Percentiles rank a stretch among this genome's conserved stretches.
These are phyloP conservation scores for Zenarchopterus dispar DNA, from an alignment of 2,797 vertebrate genomes.

Conservation along the genomic window DNA sequence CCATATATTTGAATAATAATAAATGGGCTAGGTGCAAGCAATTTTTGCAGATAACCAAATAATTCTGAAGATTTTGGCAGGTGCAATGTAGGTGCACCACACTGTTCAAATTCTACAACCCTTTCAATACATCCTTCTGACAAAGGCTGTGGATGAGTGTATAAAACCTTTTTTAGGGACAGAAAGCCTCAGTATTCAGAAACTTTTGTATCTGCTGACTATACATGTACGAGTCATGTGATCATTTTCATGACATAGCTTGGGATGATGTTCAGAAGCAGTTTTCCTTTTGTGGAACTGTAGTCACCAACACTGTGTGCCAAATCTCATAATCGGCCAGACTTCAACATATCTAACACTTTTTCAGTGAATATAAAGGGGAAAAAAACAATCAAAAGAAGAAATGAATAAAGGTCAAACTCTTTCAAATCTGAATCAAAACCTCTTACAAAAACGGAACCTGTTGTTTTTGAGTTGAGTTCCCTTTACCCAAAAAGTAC, in stretches of 20 bases:
- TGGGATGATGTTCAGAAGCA: slow-evolving; percentile 7
- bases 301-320: not conserved
- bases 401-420: slow-evolving; percentile 33
- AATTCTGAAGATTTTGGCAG: not conserved
- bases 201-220: not conserved
- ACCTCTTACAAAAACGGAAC: slow-evolving; percentile 26
- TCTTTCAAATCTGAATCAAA: slow-evolving; percentile 24
- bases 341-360: slow-evolving; percentile 14
- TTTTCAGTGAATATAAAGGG: slow-evolving; percentile 11
- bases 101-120: not conserved
- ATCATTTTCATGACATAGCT: slow-evolving; percentile 1
- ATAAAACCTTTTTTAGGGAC: not conserved
- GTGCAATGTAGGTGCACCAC: not conserved
- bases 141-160: not conserved
- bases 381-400: slow-evolving; percentile 38
- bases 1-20: too few species aligned
- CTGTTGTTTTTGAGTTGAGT: slow-evolving; percentile 14
- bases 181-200: not conserved
- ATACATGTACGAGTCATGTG: not conserved
- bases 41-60: not conserved
- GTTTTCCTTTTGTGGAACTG: slow-evolving; percentile 10
- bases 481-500: not conserved
- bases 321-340: not conserved
- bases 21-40: too few species aligned
- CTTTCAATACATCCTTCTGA: slow-evolving; percentile 1